A percentile compares a stretch with the other conserved stretches of the same genome.
phyloP scores from a whole-genome alignment of 2,113 vertebrate genomes.

The Thunnus maccoyii region DNA sequence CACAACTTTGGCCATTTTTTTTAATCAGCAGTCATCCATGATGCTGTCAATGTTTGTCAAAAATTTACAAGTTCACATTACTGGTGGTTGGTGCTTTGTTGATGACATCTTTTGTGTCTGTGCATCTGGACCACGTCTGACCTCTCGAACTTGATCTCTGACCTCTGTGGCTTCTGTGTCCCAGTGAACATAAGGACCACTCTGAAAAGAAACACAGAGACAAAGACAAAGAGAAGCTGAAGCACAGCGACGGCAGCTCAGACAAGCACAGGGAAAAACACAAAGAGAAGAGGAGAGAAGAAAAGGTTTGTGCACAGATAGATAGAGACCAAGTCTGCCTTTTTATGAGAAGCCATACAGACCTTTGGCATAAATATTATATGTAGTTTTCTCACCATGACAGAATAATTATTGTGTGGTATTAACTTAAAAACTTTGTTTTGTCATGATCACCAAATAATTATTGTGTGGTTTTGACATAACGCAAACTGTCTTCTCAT shows the following conservation, averaged over 20 bases:
- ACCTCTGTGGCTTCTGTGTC: constrained; percentile 44
- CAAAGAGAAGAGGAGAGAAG: constrained; percentile 95
- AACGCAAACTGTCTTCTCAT: neutral
- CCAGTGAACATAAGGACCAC: constrained; percentile 93
- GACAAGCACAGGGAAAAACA: constrained; percentile 90
- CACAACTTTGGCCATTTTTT: neutral
- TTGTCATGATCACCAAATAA: neutral
- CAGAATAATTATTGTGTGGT: neutral
- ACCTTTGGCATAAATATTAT: neutral
- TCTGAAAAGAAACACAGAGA: constrained; percentile 97
- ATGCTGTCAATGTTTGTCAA: constrained; percentile 1
- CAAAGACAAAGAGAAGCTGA: constrained; percentile 91
- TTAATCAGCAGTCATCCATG: neutral
- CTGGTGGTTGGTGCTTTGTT: neutral
- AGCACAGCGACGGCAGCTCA: constrained; percentile 96
- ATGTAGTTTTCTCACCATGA: neutral
- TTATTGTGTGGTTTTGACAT: neutral
- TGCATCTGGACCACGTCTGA: constrained; percentile 28
- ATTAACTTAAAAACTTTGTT: neutral
- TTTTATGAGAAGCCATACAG: neutral
- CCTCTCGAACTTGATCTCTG: constrained; percentile 51
- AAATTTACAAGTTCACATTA: neutral
- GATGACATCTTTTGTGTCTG: constrained; percentile 11
- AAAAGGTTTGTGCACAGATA: constrained; percentile 85
- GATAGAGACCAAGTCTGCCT: constrained; percentile 45